Evolutionary conservation across 2,113 vertebrate genomes (phyloP), one percentile per base, ranked within the genome.

Genomic region (Dipodomys ordii): DNA sequence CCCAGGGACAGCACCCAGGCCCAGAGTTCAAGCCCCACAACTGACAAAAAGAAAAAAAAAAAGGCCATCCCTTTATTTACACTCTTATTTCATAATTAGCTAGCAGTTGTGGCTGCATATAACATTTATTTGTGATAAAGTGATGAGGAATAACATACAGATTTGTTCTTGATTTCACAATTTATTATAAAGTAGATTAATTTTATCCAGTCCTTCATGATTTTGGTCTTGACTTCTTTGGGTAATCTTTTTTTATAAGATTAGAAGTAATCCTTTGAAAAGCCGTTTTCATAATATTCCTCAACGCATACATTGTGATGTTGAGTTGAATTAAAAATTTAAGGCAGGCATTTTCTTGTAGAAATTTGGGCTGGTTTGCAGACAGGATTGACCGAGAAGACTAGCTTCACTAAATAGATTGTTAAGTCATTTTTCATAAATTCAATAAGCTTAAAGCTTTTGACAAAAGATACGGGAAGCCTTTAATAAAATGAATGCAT

Each of bases 171-270:
- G 60, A 35, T 91, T 94, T 71, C 19, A 64, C 69, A 90, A 67
- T 72, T 78, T 86, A 60, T 32, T 71, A 91, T 76, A 90, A 95
- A 92, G 74, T 25, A 82, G 60, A 83, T 65, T 85, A 87, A 93
- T 92, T 94, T 65, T 74, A 87, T 60, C 74, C 68, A 76, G 74
- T 76, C 19, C 67, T 68, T 76, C 30, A 35, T 32, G 53, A 85
- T 79, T 94, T 93, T 73, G 44, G 87, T 95, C 53, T 92, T 85
- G 25, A 93, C 35, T 94, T 7, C 62, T 74, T 90, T 88, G 18
- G 83, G 62, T 80, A 95, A 83, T 83, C 60, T 88, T 92, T 95
- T 49, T 85, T 92, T 81, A 94, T 10, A 88, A 86, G 88, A 87
- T 91, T 91, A 94, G 11, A 89, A 91, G 13, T 76, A 95, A 92